A percentile compares a stretch with the other conserved stretches of the same genome.
phyloP scores from a whole-genome alignment of 2,797 vertebrate genomes.

The Sebastolobus altivelis region DNA sequence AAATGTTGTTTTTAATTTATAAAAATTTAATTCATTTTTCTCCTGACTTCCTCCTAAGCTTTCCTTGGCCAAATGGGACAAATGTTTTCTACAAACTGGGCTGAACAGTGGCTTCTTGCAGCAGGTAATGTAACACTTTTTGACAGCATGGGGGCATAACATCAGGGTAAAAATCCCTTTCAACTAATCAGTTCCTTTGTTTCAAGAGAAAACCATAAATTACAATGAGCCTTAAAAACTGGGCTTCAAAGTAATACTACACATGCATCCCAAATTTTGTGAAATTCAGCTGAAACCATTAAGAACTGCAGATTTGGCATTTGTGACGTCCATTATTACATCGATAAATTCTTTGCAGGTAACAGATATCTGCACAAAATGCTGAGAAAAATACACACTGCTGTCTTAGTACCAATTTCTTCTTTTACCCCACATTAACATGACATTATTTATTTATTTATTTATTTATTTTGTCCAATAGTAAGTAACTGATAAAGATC shows the following conservation, averaged over 20 bases:
- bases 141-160: background rate
- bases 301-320: background rate
- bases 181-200: background rate
- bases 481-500: too few species aligned
- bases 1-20: rapidly evolving
- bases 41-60: background rate
- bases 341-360: background rate
- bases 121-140: background rate
- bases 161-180: background rate
- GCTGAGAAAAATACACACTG: background rate
- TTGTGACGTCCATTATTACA: background rate
- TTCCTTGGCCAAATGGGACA: background rate
- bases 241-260: background rate
- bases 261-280: background rate
- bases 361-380: background rate
- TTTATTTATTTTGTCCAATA: too few species aligned
- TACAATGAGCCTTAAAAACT: background rate
- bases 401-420: background rate
- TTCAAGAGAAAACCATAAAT: background rate
- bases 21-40: background rate
- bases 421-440: background rate
- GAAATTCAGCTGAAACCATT: background rate
- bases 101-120: background rate
- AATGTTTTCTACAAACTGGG: background rate
- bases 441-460: background rate